Base-by-base conservation (phyloP, 2,797 vertebrate genomes). In the Pantherophis vulpinus region DNA sequence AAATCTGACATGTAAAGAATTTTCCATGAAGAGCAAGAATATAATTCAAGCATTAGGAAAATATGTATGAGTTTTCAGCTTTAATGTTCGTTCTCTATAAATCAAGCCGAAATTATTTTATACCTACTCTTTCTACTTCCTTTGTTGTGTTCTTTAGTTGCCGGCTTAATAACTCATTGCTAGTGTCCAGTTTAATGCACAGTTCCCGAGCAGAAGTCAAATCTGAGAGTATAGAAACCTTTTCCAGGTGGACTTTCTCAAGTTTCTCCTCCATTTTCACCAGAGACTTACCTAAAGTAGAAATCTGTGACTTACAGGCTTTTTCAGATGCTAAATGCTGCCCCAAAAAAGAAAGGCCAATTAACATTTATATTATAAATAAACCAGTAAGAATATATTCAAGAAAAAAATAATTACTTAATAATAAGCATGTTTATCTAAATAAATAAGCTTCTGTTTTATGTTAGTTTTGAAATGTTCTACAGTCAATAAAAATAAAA, bases 101-200 rank as follows among this genome's bases (percentile, higher is more conserved):
- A 74, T 42, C 54, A 87, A 66, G 32, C 16, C 63, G 59, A 86
- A 32, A 94, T 96, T 63, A 60, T 74, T 25, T 94, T 92, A 95
- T 94, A 96, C 94, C 87, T 97, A 97, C 96, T 91, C 96, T 97
- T 96, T 97, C 95, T 94, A 97, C 94, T 91, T 97, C 98, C 93
- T 97, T 96, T 92, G 96, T 96, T 97, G 96, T 96, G 86, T 94
- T 96, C 94, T 94, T 93, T 66, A 98, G 95, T 94, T 97, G 95
- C 42, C 95, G 94, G 96, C 96, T 97, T 95, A 98, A 97, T 92
- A 32, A 2, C 89, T 98, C 97, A 97, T 98, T 98, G 96, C 96
- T 96, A 91, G 96, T 95, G 92, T 98, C 97, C 90, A 98, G 96
- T 97, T 98, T 98, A 96, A 98, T 95, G 63, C 97, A 98, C 93